Evolutionary conservation across 2,888 invertebrate genomes (phyloP).

Genomic region (Augochlorella aurata): DNA sequence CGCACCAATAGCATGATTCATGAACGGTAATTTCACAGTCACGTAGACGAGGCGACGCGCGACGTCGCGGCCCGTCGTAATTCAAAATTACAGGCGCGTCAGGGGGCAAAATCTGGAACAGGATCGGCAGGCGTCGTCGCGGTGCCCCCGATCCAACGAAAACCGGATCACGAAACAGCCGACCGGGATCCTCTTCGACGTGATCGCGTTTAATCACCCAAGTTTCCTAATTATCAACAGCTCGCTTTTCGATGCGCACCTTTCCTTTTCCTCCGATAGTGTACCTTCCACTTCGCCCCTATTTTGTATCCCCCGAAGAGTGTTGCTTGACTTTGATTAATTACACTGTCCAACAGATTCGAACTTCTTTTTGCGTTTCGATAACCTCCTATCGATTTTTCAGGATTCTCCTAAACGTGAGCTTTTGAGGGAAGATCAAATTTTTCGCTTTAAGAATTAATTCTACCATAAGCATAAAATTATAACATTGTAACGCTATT

Average conservation of each 20-base stretch:
- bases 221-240: slow-evolving; percentile 68
- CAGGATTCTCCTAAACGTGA: too few species aligned
- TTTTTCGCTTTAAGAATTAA: too few species aligned
- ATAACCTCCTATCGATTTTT: too few species aligned
- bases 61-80: slow-evolving; percentile 52
- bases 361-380: too few species aligned
- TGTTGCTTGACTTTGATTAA: too few species aligned
- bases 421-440: too few species aligned
- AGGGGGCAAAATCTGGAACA: slow-evolving; percentile 31
- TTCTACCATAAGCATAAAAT: too few species aligned
- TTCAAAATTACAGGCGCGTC: slow-evolving; percentile 62
- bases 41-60: slow-evolving; percentile 57
- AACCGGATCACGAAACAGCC: slow-evolving; percentile 40
- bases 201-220: slow-evolving; percentile 64
- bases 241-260: slow-evolving; percentile 34
- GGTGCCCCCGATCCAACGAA: slow-evolving; percentile 45
- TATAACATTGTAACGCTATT: too few species aligned
- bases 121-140: slow-evolving; percentile 15
- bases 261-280: slow-evolving; percentile 30
- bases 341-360: too few species aligned
- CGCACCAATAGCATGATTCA: slow-evolving; percentile 59
- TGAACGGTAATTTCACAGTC: slow-evolving; percentile 66
- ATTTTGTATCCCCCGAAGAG: neutral
- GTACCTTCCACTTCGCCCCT: neutral
- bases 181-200: slow-evolving; percentile 35